These are phyloP conservation scores for Ischnus inquisitorius DNA, from an alignment of 2,888 invertebrate species.

Conservation along the genomic window DNA sequence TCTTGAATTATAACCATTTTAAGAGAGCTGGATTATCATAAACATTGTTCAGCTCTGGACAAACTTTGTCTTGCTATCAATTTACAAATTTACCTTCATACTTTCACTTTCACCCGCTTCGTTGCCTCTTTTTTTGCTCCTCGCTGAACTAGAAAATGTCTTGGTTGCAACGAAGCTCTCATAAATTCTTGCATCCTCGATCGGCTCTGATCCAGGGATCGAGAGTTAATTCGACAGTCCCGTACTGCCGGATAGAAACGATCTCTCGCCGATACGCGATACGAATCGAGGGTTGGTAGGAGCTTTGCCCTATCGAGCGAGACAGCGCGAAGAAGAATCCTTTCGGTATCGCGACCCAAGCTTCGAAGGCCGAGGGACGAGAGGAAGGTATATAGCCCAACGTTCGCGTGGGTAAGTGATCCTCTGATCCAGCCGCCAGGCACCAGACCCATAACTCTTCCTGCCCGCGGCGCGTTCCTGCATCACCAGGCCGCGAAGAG, in stretches of 20 bases:
- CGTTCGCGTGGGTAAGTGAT: conserved; percentile 78
- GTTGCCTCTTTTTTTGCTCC: background rate
- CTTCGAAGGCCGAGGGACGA: conserved; percentile 28
- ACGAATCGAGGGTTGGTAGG: conserved; percentile 51
- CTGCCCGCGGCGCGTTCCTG: conserved; percentile 55
- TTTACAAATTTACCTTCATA: background rate
- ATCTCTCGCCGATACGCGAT: conserved; percentile 56
- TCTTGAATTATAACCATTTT: background rate
- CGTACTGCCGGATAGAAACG: conserved; percentile 11
- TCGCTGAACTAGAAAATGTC: background rate
- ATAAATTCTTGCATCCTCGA: conserved; percentile 32
- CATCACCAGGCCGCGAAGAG: conserved; percentile 69
- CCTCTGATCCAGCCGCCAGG: conserved; percentile 79
- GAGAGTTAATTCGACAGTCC: conserved; percentile 45
- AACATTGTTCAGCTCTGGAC: background rate
- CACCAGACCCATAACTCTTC: conserved; percentile 81
- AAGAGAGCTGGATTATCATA: background rate
- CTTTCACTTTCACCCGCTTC: background rate
- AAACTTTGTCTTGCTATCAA: background rate
- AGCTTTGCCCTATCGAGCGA: conserved; percentile 55
- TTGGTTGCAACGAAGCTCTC: background rate
- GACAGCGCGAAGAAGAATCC: conserved; percentile 70
- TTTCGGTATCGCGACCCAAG: conserved; percentile 76
- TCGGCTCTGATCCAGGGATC: conserved; percentile 48
- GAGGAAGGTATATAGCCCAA: conserved; percentile 34